Evolutionary conservation across 2,888 invertebrate species (phyloP).

Genomic region (Agrochola macilenta): DNA sequence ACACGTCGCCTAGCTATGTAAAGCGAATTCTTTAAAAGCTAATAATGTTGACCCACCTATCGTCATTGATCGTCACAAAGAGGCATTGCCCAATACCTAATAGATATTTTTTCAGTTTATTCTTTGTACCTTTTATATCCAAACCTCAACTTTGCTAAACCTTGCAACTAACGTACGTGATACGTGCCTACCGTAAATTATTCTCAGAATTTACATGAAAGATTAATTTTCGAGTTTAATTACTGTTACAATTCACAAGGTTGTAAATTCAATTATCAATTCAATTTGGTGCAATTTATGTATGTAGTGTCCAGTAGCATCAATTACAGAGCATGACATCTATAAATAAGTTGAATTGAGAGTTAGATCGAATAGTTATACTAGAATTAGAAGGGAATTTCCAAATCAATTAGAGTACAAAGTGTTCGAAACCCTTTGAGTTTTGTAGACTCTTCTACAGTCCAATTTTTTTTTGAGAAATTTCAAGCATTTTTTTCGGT

Average conservation of each 20-base stretch:
- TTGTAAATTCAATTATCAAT: constrained; percentile 41
- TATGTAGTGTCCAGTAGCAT: constrained; percentile 19
- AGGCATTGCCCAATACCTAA: neutral
- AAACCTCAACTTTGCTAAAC: constrained; percentile 13
- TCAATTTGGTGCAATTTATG: constrained; percentile 23
- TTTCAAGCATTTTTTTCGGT: too few relatives aligned
- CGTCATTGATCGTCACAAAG: neutral
- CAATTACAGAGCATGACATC: constrained; percentile 27
- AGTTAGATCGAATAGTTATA: neutral
- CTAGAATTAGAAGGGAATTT: too few relatives aligned
- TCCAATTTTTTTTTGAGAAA: neutral
- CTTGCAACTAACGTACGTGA: constrained; percentile 20
- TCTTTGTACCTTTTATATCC: constrained; percentile 10
- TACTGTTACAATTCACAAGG: constrained; percentile 45
- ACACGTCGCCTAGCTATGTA: neutral
- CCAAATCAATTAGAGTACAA: neutral
- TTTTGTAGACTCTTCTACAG: neutral
- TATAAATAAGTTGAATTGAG: neutral
- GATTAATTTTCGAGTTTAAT: constrained; percentile 52
- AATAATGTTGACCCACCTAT: neutral
- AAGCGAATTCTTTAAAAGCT: constrained; percentile 4
- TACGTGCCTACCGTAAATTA: constrained; percentile 9
- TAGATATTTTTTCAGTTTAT: neutral
- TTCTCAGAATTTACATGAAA: constrained; percentile 43
- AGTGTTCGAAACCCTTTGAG: neutral